Percentiles rank a stretch among this genome's conserved stretches.
Conservation (phyloP, 2,113 vertebrate genomes). For the Campylorhamphus procurvoides region DNA sequence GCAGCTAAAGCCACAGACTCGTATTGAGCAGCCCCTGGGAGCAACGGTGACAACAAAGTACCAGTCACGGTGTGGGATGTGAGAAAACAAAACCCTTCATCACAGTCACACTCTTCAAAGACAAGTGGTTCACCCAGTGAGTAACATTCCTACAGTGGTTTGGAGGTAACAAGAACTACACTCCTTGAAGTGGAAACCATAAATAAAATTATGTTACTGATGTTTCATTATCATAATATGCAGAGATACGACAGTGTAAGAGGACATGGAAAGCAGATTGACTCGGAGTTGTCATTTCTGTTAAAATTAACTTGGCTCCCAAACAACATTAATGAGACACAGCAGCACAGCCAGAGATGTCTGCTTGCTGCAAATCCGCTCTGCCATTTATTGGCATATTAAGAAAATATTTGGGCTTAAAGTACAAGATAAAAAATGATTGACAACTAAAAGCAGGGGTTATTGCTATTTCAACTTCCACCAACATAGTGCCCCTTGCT, state of each 20-base stretch:
- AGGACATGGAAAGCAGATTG: neutral
- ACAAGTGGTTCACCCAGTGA: neutral
- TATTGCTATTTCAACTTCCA: neutral
- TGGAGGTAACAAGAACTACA: neutral
- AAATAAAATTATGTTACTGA: neutral
- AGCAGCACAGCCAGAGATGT: neutral
- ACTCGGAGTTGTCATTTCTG: neutral
- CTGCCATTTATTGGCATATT: neutral
- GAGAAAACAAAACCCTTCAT: conserved; percentile 12
- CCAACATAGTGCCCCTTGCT: neutral
- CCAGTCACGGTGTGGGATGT: conserved; percentile 5
- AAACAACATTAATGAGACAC: neutral
- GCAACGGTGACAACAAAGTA: neutral
- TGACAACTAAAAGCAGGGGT: neutral
- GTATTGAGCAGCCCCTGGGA: neutral
- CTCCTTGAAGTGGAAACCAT: neutral
- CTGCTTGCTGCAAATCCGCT: neutral
- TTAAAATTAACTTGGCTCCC: neutral
- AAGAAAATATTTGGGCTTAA: conserved; percentile 26
- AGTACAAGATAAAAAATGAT: neutral
- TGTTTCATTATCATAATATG: neutral
- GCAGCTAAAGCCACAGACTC: neutral
- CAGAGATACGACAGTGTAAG: neutral
- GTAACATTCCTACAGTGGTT: conserved; percentile 19
- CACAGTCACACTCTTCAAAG: conserved; percentile 22